Conservation (phyloP, 2,113 vertebrate species). For the Merops nubicus region DNA sequence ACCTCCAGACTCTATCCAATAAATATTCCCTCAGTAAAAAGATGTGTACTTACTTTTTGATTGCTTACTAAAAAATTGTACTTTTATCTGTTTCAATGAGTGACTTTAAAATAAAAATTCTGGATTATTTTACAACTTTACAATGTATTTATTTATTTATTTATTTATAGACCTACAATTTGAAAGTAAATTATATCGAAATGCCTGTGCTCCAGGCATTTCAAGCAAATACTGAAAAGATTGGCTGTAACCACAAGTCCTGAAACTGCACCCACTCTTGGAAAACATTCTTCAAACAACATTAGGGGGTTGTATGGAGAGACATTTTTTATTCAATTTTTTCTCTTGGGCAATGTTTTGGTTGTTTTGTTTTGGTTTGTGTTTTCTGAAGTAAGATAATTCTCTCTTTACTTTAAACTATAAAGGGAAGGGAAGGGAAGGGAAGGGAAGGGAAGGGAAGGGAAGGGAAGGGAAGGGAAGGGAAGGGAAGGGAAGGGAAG, state of each 20-base stretch:
- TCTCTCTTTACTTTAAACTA: neutral
- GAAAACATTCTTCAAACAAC: neutral
- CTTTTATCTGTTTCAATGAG: neutral
- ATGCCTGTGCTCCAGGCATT: neutral
- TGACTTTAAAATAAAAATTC: neutral
- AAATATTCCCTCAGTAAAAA: conserved; percentile 25
- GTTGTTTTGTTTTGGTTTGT: no score
- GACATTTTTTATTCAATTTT: no score
- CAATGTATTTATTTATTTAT: neutral
- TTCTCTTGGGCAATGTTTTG: neutral
- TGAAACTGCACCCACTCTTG: neutral
- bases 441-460: neutral
- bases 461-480: no score
- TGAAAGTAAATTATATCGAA: neutral
- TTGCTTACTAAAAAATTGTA: neutral
- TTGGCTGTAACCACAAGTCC: neutral
- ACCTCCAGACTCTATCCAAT: neutral
- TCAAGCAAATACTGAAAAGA: neutral
- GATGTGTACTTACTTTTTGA: neutral
- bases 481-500: neutral
- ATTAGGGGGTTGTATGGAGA: neutral
- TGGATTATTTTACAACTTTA: neutral
- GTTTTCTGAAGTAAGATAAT: fast-evolving
- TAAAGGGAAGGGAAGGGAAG: neutral
- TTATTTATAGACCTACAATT: neutral